Evolutionary conservation across 2,113 vertebrate genomes (phyloP), one percentile per base, ranked within the genome.

Genomic region (Raphicerus campestris): DNA sequence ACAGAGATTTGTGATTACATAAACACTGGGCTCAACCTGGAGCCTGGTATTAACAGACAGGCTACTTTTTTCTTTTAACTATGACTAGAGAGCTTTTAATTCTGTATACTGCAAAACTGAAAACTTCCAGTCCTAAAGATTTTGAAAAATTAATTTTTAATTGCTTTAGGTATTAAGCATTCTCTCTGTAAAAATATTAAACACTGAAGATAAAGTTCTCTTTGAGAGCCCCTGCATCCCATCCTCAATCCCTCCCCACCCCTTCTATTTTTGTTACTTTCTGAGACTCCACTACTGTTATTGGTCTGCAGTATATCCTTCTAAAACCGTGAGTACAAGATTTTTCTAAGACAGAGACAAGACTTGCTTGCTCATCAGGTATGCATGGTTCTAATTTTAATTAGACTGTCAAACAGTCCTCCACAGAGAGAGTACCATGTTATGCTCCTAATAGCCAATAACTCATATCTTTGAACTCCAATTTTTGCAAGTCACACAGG

Each of bases 61-160:
- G 15, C 42, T 63, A 78, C 16, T 81, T 89, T 61, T 35, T 78
- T 70, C 26, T 89, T 92, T 84, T 47, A 70, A 75, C 63, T 85
- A 58, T 22, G 10, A 58, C 56, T 7, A 80, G 20, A 91, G n/a
- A 81, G 17, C 13, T n/a, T 94, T 89, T 56, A 66, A 13, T 86
- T 93, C 28, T 78, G 28, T 96, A 35, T n/a, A 75, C 19, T 45
- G 11, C 47, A 75, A 93, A 77, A 58, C 11, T 61, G 32, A 91
- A 94, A 95, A 93, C 5, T 28, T 53, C 9, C 15, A 83, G 22
- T 85, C 35, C 63, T 75, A 49, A 70, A 78, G 80, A 86, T 35
- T 87, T 49, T 56, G 19, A 20, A 96, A 89, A 82, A 63, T 92
- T 84, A 24, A 45, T 45, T 84, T 89, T 96, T 85, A 92, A 89